Conservation (phyloP, 2,113 vertebrate species). For the Nothocercus nigrocapillus region DNA sequence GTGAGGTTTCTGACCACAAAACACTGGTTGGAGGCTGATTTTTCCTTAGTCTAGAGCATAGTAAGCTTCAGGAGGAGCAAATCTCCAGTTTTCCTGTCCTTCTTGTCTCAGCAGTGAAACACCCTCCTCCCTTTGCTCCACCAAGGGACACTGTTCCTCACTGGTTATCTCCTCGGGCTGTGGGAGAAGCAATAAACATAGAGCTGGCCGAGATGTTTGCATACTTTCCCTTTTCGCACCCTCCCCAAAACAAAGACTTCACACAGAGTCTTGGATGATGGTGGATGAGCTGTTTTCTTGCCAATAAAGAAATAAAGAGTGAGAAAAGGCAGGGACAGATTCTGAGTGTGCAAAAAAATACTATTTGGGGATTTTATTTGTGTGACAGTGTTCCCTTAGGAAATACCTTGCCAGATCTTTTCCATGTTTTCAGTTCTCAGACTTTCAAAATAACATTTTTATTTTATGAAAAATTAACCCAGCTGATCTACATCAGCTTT, state of each 20-base stretch:
- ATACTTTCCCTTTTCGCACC: not conserved
- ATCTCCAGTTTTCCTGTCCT: not conserved
- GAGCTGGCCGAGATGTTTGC: not conserved
- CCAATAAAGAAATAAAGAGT: not conserved
- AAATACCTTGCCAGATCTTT: not conserved
- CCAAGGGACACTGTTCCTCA: not conserved
- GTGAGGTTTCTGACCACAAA: too few species aligned
- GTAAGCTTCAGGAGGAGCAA: not conserved
- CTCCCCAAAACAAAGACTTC: not conserved
- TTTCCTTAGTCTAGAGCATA: not conserved
- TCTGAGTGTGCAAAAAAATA: not conserved
- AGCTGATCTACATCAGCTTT: not conserved
- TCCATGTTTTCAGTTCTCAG: slow-evolving; percentile 4
- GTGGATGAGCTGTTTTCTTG: not conserved
- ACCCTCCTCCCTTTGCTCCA: not conserved
- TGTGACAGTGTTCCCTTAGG: not conserved
- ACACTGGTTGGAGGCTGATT: not conserved
- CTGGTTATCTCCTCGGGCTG: not conserved
- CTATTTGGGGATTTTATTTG: slow-evolving; percentile 33
- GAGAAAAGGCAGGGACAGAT: not conserved
- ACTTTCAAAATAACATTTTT: slow-evolving; percentile 28
- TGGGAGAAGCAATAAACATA: not conserved
- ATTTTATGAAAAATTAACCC: slow-evolving; percentile 8
- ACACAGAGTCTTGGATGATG: not conserved
- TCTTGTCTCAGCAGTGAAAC: not conserved